Evolutionary conservation across 2,113 vertebrate genomes (phyloP).

Genomic region (Rhipidura dahli): DNA sequence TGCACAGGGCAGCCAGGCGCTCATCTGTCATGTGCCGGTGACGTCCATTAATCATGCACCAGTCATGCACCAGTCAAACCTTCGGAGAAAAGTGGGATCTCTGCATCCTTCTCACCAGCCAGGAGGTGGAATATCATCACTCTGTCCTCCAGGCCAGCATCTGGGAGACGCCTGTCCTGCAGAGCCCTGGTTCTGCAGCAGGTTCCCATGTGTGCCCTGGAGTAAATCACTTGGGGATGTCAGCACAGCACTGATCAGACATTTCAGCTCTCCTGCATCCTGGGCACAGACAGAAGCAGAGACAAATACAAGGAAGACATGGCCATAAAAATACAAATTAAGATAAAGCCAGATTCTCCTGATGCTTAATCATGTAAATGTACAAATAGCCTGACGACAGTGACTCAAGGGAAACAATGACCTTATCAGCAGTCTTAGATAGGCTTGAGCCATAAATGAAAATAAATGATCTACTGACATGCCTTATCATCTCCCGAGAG

Average conservation of each 20-base stretch:
- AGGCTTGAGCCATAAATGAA: constrained; percentile 72
- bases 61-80: neutral
- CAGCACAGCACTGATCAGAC: neutral
- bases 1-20: neutral
- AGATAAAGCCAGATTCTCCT: constrained; percentile 70
- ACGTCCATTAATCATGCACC: neutral
- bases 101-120: neutral
- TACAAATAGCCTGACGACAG: constrained; percentile 65
- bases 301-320: constrained; percentile 61
- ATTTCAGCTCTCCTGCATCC: neutral
- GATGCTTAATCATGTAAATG: constrained; percentile 70
- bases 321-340: constrained; percentile 69
- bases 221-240: neutral
- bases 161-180: neutral
- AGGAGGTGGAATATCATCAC: neutral
- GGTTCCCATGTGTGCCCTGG: neutral
- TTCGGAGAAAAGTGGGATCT: neutral
- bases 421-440: constrained; percentile 69
- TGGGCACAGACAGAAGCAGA: constrained; percentile 42
- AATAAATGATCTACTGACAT: constrained; percentile 63
- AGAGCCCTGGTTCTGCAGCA: neutral
- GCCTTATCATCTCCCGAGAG: constrained; percentile 32
- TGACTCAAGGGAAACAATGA: constrained; percentile 74
- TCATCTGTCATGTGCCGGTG: neutral
- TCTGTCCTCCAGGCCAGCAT: neutral